phyloP scores from a whole-genome alignment of 2,888 invertebrate genomes.

The Patella depressa region DNA sequence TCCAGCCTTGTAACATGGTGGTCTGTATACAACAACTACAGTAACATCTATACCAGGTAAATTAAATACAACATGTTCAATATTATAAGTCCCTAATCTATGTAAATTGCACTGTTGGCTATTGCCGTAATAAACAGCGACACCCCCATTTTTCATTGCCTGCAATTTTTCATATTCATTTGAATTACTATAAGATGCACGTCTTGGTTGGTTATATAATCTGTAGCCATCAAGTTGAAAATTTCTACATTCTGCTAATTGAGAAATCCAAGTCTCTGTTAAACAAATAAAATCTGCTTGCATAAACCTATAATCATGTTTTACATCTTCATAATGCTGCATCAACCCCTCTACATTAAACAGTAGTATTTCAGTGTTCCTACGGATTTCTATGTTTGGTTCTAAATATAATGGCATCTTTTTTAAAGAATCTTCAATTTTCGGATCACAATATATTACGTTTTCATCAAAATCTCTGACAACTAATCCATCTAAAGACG shows the following conservation, averaged over 20 bases:
- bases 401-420: background rate
- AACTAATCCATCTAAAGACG: slow-evolving; percentile 11
- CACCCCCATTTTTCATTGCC: background rate
- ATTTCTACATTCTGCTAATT: background rate
- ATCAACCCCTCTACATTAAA: background rate
- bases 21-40: background rate
- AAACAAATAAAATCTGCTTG: too few relatives aligned
- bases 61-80: background rate
- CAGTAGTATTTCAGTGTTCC: background rate
- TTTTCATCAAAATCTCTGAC: background rate
- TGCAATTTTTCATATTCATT: background rate
- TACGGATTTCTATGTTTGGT: background rate
- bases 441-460: background rate
- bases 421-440: background rate
- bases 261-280: background rate
- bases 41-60: background rate
- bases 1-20: background rate
- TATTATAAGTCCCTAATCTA: background rate
- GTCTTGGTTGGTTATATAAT: background rate
- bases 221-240: background rate
- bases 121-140: background rate
- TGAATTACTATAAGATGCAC: background rate
- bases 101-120: background rate
- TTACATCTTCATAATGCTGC: background rate
- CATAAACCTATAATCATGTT: background rate